Conservation (phyloP, 2,888 invertebrate genomes). For the Pyrrhosoma nymphula region DNA sequence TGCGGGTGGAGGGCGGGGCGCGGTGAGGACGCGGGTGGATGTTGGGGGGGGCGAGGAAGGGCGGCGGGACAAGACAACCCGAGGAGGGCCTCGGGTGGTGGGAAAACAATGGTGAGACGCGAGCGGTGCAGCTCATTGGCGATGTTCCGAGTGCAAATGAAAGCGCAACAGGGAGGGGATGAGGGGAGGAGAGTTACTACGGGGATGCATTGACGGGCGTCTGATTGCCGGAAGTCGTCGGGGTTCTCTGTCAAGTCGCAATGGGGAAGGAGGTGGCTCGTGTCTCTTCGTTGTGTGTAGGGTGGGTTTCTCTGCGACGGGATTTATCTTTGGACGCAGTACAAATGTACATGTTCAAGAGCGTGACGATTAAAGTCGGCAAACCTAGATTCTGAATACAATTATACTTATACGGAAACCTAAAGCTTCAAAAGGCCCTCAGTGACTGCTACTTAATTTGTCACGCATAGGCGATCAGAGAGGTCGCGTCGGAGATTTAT, state of each 20-base stretch:
- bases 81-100: background rate
- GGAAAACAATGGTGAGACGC: constrained; percentile 10
- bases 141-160: constrained; percentile 33
- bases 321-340: background rate
- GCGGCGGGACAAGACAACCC: background rate
- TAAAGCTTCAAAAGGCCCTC: background rate
- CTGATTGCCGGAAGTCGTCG: constrained; percentile 59
- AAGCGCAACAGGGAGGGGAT: background rate
- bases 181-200: background rate
- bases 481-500: background rate
- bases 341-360: background rate
- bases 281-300: background rate
- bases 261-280: background rate
- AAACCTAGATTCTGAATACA: background rate
- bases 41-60: background rate
- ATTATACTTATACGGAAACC: background rate
- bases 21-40: background rate
- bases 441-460: background rate
- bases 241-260: background rate
- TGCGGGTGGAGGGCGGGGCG: background rate
- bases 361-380: background rate
- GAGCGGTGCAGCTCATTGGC: constrained; percentile 17
- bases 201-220: constrained; percentile 9
- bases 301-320: background rate
- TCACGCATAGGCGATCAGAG: background rate